Conservation (phyloP, 1,140 invertebrate genomes). For the Muscidifurax raptorellus region DNA sequence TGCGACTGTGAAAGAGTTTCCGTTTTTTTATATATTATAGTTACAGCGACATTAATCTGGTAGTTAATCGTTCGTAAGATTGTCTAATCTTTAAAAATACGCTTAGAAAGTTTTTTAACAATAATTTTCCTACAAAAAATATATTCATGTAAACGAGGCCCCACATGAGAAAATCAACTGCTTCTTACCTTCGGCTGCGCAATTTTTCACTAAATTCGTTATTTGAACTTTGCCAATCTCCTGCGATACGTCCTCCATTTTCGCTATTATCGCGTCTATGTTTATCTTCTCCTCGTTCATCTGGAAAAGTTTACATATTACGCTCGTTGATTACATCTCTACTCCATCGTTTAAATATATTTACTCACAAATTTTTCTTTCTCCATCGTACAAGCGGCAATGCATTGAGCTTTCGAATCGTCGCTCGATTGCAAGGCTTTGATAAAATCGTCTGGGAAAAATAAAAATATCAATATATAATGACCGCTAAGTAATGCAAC, state of each 20-base stretch:
- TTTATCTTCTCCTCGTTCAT: constrained; percentile 32
- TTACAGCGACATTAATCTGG: too few relatives aligned
- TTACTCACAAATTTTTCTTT: constrained; percentile 43
- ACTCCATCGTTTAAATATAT: neutral
- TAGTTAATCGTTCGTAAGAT: too few relatives aligned
- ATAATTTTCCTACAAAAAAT: neutral
- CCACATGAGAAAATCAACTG: too few relatives aligned
- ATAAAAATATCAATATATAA: neutral
- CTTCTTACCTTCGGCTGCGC: constrained; percentile 31
- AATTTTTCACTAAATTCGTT: constrained; percentile 31
- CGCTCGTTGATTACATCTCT: neutral
- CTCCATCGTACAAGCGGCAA: constrained; percentile 46
- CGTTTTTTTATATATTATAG: too few relatives aligned
- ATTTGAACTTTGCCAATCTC: constrained; percentile 41
- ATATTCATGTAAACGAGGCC: neutral
- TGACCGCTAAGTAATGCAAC: too few relatives aligned
- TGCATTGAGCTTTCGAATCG: constrained; percentile 33
- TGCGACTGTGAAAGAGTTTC: too few relatives aligned
- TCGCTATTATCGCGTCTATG: constrained; percentile 37
- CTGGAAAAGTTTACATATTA: neutral
- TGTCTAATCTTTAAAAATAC: neutral
- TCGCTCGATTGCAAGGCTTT: constrained; percentile 22
- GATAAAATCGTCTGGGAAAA: constrained; percentile 40
- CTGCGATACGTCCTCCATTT: constrained; percentile 46
- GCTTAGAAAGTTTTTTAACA: neutral